Evolutionary conservation across 2,113 vertebrate species (phyloP).

Genomic region (Eudyptes chrysolophus): DNA sequence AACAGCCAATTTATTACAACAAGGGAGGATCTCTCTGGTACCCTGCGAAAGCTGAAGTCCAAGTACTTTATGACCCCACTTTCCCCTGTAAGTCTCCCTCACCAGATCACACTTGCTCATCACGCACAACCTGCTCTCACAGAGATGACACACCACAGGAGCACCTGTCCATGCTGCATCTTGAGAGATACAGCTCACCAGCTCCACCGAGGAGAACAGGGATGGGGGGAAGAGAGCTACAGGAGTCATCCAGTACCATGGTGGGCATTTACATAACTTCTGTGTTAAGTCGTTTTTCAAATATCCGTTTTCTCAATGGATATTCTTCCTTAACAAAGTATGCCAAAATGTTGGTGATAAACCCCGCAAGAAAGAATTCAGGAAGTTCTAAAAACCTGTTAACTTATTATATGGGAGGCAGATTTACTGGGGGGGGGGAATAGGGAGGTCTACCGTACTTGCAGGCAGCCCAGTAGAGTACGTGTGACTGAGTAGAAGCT

Average conservation of each 20-base stretch:
- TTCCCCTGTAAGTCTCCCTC: neutral
- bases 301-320: neutral
- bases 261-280: neutral
- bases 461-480: neutral
- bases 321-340: neutral
- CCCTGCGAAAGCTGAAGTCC: neutral
- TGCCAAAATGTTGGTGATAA: neutral
- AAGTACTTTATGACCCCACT: neutral
- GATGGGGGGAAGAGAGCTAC: neutral
- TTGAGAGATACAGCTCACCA: neutral
- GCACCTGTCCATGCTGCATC: neutral
- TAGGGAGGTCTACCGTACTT: neutral
- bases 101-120: neutral
- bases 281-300: neutral
- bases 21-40: neutral
- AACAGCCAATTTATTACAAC: fast-evolving
- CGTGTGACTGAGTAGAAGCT: neutral
- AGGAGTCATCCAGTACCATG: neutral
- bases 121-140: neutral
- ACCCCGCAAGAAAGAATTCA: neutral
- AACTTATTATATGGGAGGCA: neutral
- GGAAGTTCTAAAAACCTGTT: neutral
- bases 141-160: neutral
- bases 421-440: neutral
- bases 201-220: neutral